A percentile compares a stretch with the other conserved stretches of the same genome.
Conservation (phyloP, 2,888 invertebrate genomes). For the Sepioteuthis lessoniana region DNA sequence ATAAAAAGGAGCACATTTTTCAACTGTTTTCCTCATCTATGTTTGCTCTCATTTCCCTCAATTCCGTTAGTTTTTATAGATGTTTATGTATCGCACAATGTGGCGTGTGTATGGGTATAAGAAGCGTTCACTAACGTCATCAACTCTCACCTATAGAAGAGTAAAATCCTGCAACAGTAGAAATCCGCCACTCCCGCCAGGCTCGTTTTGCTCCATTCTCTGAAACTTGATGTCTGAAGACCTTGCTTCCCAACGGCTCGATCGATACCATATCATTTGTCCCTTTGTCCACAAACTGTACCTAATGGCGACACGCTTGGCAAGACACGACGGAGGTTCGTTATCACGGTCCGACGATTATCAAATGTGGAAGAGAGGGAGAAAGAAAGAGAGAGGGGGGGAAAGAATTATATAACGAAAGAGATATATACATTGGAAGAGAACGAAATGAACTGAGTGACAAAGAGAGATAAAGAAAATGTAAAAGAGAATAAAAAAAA, state of each 20-base stretch:
- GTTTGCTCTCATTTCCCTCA: no score
- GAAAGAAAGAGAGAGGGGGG: background rate
- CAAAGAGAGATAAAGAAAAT: background rate
- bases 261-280: conserved; percentile 33
- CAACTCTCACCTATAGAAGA: background rate
- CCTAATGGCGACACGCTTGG: conserved; percentile 9
- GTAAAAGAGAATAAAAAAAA: background rate
- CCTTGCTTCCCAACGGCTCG: background rate
- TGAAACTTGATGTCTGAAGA: background rate
- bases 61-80: background rate
- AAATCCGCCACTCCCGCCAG: background rate
- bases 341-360: background rate
- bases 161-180: background rate
- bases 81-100: background rate
- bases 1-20: background rate
- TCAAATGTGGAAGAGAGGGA: background rate
- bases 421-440: background rate
- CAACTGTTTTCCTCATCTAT: background rate
- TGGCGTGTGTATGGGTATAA: background rate
- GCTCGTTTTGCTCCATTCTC: background rate
- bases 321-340: background rate
- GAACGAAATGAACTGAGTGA: background rate
- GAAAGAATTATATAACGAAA: background rate
- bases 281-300: conserved; percentile 5
- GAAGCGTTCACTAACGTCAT: background rate